phyloP scores from a whole-genome alignment of 2,797 vertebrate species.

The Emydoidea blandingii region DNA sequence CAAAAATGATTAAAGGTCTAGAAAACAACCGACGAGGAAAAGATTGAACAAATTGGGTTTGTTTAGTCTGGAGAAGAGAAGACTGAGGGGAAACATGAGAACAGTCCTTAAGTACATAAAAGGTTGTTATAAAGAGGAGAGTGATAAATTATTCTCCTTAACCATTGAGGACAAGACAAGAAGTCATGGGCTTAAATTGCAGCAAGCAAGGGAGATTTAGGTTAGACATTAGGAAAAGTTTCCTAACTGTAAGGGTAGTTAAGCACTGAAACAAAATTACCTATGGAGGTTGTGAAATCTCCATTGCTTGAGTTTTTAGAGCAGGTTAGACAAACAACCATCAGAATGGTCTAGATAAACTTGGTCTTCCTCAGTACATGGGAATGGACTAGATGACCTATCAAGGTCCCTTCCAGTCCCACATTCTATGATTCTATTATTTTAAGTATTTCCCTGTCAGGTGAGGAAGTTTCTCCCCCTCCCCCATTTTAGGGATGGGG shows the following conservation, averaged over 20 bases:
- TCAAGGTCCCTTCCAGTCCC: background rate
- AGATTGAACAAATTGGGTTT: no score
- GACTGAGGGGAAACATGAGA: no score
- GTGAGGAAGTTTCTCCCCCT: background rate
- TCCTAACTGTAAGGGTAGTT: background rate
- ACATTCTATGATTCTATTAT: background rate
- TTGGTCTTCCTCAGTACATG: background rate
- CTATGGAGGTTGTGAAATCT: background rate
- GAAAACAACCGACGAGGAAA: no score
- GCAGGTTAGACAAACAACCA: background rate
- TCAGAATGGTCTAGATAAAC: background rate
- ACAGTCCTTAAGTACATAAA: no score
- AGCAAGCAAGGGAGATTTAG: no score
- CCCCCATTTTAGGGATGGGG: background rate
- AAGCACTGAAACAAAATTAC: background rate
- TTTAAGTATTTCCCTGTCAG: background rate
- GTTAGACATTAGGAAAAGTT: no score
- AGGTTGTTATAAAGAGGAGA: no score
- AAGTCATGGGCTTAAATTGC: no score
- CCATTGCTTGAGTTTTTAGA: background rate
- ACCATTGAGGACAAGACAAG: no score
- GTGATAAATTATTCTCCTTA: no score
- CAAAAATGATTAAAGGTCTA: no score
- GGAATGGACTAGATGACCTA: background rate
- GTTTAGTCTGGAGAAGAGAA: no score